Conservation (phyloP, 2,797 vertebrate genomes). For the Xenops minutus region DNA sequence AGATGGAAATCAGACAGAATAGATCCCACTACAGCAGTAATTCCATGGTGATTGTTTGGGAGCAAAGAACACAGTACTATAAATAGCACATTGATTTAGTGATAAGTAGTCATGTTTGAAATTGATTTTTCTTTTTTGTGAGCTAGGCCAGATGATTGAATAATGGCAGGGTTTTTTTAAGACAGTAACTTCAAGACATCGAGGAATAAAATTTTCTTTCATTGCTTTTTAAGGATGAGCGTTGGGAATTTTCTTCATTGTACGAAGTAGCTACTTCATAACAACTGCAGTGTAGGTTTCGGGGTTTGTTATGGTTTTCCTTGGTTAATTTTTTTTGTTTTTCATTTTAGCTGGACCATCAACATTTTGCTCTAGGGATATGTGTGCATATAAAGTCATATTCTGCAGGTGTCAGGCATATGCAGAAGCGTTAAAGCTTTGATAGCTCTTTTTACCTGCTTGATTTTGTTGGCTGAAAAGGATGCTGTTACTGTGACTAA, state of each 20-base stretch:
- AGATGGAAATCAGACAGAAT: background rate
- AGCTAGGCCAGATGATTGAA: background rate
- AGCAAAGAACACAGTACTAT: background rate
- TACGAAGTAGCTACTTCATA: background rate
- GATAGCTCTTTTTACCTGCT: background rate
- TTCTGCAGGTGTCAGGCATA: accelerated
- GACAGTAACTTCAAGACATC: background rate
- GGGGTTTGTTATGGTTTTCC: background rate
- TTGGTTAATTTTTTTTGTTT: background rate
- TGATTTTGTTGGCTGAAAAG: background rate
- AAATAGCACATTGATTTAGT: background rate
- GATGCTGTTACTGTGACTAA: background rate
- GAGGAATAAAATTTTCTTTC: background rate
- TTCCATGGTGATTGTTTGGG: background rate
- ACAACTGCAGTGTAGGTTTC: background rate
- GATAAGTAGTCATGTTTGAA: background rate
- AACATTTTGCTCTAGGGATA: background rate
- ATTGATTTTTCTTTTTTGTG: background rate
- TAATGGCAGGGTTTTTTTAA: background rate
- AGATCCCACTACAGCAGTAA: background rate
- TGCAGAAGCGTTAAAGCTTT: background rate
- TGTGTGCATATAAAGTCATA: background rate
- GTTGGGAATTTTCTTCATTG: background rate
- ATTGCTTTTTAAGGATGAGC: background rate
- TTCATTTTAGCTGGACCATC: background rate